These are phyloP conservation scores for Myopa testacea DNA, from an alignment of 2,888 invertebrate species.

Conservation along the genomic window DNA sequence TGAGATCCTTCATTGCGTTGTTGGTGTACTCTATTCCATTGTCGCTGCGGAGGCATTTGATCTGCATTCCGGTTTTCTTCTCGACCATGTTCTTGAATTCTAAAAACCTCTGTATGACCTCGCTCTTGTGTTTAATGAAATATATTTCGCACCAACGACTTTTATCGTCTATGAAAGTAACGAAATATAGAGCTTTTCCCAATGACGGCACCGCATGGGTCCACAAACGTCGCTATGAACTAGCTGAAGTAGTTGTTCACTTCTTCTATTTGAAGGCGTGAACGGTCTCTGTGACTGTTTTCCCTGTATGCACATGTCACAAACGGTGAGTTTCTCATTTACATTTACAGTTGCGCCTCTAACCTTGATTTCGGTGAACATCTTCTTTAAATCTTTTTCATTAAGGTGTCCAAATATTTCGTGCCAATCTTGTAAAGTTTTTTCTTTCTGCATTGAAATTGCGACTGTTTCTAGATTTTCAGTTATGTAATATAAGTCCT, in stretches of 20 bases:
- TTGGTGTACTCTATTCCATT: slow-evolving; percentile 43
- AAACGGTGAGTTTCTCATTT: too few relatives aligned
- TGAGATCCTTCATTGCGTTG: slow-evolving; percentile 21
- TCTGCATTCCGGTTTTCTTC: slow-evolving; percentile 41
- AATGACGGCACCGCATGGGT: slow-evolving; percentile 35
- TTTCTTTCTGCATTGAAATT: neutral
- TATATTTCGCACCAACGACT: neutral
- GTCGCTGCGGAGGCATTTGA: slow-evolving; percentile 40
- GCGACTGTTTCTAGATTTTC: neutral
- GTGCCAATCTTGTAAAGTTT: slow-evolving; percentile 28
- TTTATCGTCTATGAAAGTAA: slow-evolving; percentile 48
- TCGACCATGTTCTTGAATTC: slow-evolving; percentile 43
- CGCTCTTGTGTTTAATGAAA: slow-evolving; percentile 43
- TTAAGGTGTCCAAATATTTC: slow-evolving; percentile 34
- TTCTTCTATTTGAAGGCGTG: neutral
- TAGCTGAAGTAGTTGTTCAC: slow-evolving; percentile 33
- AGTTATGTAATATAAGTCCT: slow-evolving; percentile 14
- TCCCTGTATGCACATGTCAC: slow-evolving; percentile 39
- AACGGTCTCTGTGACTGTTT: slow-evolving; percentile 36
- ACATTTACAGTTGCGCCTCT: neutral
- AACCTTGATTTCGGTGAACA: neutral
- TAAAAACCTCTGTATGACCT: slow-evolving; percentile 45
- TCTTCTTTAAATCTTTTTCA: slow-evolving; percentile 33
- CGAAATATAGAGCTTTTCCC: slow-evolving; percentile 42
- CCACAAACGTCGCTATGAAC: slow-evolving; percentile 42